Conservation (phyloP, 2,113 vertebrate genomes). For the Brachirus orientalis region DNA sequence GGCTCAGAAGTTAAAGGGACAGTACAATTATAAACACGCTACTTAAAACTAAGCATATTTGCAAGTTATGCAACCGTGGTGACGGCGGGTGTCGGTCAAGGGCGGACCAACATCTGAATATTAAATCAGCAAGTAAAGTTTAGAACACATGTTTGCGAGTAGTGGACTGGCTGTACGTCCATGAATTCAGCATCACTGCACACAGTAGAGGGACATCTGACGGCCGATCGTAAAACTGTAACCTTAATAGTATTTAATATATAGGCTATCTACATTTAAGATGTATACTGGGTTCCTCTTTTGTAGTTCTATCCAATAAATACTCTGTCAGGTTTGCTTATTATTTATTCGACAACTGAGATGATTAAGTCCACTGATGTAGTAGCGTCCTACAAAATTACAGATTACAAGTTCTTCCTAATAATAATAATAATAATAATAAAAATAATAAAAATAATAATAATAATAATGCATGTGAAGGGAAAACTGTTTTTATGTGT, state of each 20-base stretch:
- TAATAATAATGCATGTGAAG: neutral
- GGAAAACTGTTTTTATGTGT: neutral
- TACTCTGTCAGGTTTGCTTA: no score
- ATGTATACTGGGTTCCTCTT: neutral
- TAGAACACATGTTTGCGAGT: slow-evolving; percentile 17
- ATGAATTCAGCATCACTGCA: slow-evolving; percentile 8
- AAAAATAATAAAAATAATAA: neutral
- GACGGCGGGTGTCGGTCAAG: neutral
- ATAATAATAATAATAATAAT: neutral
- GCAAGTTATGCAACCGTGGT: slow-evolving; percentile 3
- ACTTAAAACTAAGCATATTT: neutral
- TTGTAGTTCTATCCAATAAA: no score
- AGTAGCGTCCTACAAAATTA: no score
- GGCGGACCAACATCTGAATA: no score
- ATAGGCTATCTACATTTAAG: no score
- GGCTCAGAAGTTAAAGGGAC: slow-evolving; percentile 82
- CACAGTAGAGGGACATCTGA: slow-evolving; percentile 50
- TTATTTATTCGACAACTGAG: no score
- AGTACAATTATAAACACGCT: slow-evolving; percentile 28
- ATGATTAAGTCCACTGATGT: no score
- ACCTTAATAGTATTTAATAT: neutral
- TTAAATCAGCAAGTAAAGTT: slow-evolving; percentile 1
- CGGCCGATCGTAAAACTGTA: slow-evolving; percentile 27
- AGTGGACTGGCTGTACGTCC: neutral
- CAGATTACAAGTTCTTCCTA: no score